Conservation (phyloP, 2,797 vertebrate genomes). For the Jordanella pulchra region DNA sequence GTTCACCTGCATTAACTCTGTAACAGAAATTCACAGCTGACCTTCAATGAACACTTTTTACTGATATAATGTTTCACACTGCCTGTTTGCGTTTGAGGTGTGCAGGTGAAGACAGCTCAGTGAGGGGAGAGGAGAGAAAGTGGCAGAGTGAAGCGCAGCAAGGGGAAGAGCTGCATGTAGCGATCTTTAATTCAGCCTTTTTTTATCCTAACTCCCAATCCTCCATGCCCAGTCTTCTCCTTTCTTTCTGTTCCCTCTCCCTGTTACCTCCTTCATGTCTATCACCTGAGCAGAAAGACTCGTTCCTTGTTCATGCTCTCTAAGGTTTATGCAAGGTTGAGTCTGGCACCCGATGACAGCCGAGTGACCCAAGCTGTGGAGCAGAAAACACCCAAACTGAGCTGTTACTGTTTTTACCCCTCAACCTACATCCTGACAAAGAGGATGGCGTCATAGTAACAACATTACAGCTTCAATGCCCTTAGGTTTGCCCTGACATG, state of each 20-base stretch:
- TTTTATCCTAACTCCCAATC: slow-evolving; percentile 9
- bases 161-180: slow-evolving; percentile 23
- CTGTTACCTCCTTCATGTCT: slow-evolving; percentile 16
- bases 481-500: slow-evolving; percentile 1
- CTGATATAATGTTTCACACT: slow-evolving; percentile 7
- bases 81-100: slow-evolving; percentile 9
- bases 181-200: slow-evolving; percentile 41
- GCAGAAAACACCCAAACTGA: slow-evolving; percentile 31
- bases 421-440: slow-evolving; percentile 16
- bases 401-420: slow-evolving; percentile 10
- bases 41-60: slow-evolving; percentile 1
- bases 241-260: slow-evolving; percentile 11
- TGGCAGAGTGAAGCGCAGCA: slow-evolving; percentile 4
- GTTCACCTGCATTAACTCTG: slow-evolving; percentile 18
- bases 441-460: slow-evolving; percentile 22
- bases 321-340: slow-evolving; percentile 2
- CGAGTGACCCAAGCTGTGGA: slow-evolving; percentile 27
- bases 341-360: slow-evolving; percentile 25
- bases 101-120: slow-evolving; percentile 18
- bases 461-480: slow-evolving; percentile 4
- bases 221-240: slow-evolving; percentile 20
- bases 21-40: slow-evolving; percentile 5
- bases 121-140: slow-evolving; percentile 25
- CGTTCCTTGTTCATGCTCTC: not conserved
- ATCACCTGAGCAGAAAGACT: not conserved